Conservation (phyloP, 2,888 invertebrate genomes). For the Papilio elwesi region DNA sequence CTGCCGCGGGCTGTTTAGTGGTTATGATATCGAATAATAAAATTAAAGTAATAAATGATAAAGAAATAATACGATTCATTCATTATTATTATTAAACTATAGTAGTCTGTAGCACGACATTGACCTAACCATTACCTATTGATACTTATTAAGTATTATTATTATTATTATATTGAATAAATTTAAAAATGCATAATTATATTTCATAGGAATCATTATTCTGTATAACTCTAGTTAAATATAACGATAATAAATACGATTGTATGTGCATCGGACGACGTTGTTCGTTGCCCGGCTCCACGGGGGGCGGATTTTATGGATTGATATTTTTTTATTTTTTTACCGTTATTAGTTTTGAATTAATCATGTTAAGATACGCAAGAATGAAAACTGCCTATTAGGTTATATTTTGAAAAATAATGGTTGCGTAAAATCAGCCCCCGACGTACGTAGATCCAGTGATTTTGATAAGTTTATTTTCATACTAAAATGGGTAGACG, state of each 20-base stretch:
- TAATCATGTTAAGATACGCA: conserved; percentile 78
- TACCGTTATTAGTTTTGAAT: conserved; percentile 83
- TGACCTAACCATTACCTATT: conserved; percentile 84
- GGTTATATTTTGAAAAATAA: conserved; percentile 84
- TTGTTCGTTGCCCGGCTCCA: conserved; percentile 70
- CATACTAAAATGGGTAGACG: conserved; percentile 84
- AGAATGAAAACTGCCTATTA: conserved; percentile 82
- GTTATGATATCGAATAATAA: conserved; percentile 79
- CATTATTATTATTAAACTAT: conserved; percentile 79
- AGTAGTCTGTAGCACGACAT: conserved; percentile 82
- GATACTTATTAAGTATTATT: conserved; percentile 85
- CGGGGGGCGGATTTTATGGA: conserved; percentile 80
- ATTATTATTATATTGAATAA: conserved; percentile 83
- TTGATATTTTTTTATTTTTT: conserved; percentile 84
- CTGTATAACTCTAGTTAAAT: conserved; percentile 85
- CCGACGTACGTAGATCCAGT: conserved; percentile 78
- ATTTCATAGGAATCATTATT: conserved; percentile 86
- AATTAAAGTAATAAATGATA: conserved; percentile 77
- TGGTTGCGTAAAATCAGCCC: conserved; percentile 79
- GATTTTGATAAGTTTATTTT: conserved; percentile 84
- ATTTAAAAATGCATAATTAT: conserved; percentile 85
- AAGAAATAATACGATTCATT: conserved; percentile 82
- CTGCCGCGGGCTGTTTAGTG: conserved; percentile 80
- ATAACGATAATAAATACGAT: conserved; percentile 80
- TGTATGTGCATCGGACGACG: conserved; percentile 71